Evolutionary conservation across 2,797 vertebrate genomes (phyloP), one percentile per base, ranked within the genome.

Genomic region (Thripadectes ignobilis): DNA sequence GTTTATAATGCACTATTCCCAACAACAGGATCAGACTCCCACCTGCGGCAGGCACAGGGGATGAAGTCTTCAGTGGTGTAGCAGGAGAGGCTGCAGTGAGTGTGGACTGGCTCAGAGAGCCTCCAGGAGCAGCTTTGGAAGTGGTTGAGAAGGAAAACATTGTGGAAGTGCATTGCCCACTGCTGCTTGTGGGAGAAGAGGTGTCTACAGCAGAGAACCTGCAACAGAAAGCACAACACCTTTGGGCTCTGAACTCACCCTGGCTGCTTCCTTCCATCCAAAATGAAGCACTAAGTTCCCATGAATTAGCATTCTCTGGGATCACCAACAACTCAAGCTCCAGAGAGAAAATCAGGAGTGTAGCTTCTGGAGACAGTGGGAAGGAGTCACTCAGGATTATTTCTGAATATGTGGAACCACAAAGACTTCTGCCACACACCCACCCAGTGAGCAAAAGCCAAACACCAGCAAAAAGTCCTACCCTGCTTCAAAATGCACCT

Each of bases 121-220:
- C 97, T 15, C 97, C 84, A 43, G 95, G 87, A 24, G 85, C 58
- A 3, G 97, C 90, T 97, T 99, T 99, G 27, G 98, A 96, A 49
- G 97, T 32, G 2, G 98, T 82, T 20, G 98, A 97, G 68, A 99
- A 98, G 1, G 98, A 97, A 93, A 98, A 98, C 78, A 95, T 62
- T 0, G 91, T 65, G 38, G 97, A 79, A n/a, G 57, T 38, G 23
- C 81, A 52, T 5, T 89, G 94, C 20, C 76, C 32, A 32, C 84
- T 85, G 67, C 95, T 96, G 36, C 68, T 52, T 1, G 46, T 59
- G 11, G 98, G 82, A 41, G 96, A 86, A n/a, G 98, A 95, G 21
- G 97, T 80, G 27, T 99, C 98, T 39, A 97, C 76, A 11, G 98
- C 94, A 65, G 96, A 91, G 93, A 99, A 99, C 95, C 99, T 99